Evolutionary conservation across 2,888 invertebrate species (phyloP).

Genomic region (Troides helena): DNA sequence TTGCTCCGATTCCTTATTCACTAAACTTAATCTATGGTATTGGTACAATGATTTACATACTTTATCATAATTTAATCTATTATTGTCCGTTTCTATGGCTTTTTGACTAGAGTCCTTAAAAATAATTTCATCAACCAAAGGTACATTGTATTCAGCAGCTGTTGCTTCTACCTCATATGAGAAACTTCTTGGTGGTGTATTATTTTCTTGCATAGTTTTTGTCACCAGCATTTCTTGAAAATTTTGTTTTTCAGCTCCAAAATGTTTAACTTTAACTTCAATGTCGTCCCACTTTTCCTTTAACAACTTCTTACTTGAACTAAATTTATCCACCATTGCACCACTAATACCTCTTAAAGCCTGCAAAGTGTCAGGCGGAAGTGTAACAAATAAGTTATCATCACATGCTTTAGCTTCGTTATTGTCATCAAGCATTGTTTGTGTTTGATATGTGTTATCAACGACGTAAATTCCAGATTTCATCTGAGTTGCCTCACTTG

Average conservation of each 20-base stretch:
- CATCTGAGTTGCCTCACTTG: constrained; percentile 65
- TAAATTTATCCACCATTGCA: constrained; percentile 76
- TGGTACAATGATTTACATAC: constrained; percentile 67
- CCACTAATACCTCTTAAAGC: constrained; percentile 74
- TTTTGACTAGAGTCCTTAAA: constrained; percentile 74
- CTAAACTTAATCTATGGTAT: constrained; percentile 70
- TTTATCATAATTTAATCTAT: constrained; percentile 53
- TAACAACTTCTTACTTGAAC: constrained; percentile 73
- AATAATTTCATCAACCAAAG: constrained; percentile 59
- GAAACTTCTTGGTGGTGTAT: constrained; percentile 45
- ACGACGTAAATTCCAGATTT: constrained; percentile 81
- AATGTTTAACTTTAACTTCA: constrained; percentile 72
- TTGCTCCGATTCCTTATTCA: constrained; percentile 61
- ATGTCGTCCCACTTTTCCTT: constrained; percentile 79
- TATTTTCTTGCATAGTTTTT: constrained; percentile 37
- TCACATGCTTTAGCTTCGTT: constrained; percentile 44
- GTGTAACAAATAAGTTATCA: constrained; percentile 59
- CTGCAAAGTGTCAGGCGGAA: constrained; percentile 71
- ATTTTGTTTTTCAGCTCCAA: constrained; percentile 56
- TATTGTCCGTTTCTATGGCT: constrained; percentile 63
- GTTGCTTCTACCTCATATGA: constrained; percentile 41
- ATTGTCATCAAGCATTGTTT: constrained; percentile 51
- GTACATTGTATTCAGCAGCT: constrained; percentile 38
- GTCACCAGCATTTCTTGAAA: constrained; percentile 31
- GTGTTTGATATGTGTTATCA: constrained; percentile 68